Evolutionary conservation across 2,888 invertebrate genomes (phyloP), one percentile per base, ranked within the genome.

Genomic region (Choreutis nemorana): DNA sequence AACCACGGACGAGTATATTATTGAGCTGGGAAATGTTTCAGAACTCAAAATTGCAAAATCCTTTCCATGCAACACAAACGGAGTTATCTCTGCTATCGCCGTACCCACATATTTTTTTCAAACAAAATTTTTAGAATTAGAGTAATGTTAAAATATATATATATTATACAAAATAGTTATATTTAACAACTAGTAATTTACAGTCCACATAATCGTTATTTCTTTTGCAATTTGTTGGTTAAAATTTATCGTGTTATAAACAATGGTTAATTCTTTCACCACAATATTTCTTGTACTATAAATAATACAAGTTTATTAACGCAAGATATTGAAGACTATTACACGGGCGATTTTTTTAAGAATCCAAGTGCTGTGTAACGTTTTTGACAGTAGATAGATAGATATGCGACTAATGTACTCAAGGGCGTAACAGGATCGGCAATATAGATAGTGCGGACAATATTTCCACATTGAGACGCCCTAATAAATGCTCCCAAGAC

Each of bases 1-100:
- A 60, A 42, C 41, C 37, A 31, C 39, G 43, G 53, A 51, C 49
- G 49, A 57, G 56, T 57, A 49, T 55, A 58, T 61, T 61, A 62
- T 63, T 56, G 57, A 60, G 56, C 58, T 58, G 50, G 58, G 63
- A 58, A 63, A 64, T 66, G 51, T 60, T 63, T 50, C 49, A 50
- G 51, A 55, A 56, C 55, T 60, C 53, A 61, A 60, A 66, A 66
- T 54, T 65, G 52, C 55, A 58, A 48, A 36, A 38, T 37, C 34
- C 28, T 30, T 37, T 38, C 35, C 36, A 42, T 39, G 35, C 9
- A 21, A 16, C 16, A 28, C 16, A 27, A 33, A 33, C 24, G 26
- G 27, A 20, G 20, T 27, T 14, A 11, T 27, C 18, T 30, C n/a
- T n/a, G n/a, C n/a, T n/a, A n/a, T n/a, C n/a, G n/a, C n/a, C n/a